Conservation (phyloP, 1,140 invertebrate genomes). For the Diplogasteroides magnus region DNA sequence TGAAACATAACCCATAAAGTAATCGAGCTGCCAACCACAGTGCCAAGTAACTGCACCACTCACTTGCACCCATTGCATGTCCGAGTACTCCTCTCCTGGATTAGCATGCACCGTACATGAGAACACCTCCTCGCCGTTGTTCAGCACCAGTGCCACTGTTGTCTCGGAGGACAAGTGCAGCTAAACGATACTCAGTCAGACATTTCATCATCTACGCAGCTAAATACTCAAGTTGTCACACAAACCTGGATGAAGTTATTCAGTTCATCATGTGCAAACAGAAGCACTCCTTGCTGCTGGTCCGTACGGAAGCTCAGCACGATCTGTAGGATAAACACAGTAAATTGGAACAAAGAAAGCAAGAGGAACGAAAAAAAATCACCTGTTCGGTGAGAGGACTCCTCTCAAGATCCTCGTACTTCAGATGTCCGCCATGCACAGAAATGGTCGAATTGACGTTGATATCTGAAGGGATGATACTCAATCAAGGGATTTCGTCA, state of each 20-base stretch:
- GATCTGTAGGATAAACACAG: not conserved
- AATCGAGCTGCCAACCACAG: too few species aligned
- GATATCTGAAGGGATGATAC: not conserved
- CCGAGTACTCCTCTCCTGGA: not conserved
- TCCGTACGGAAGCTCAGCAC: not conserved
- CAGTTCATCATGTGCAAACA: not conserved
- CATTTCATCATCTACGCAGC: too few species aligned
- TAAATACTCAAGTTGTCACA: too few species aligned
- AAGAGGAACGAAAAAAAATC: not conserved
- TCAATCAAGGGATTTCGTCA: too few species aligned
- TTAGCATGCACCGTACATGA: not conserved
- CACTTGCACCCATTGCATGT: not conserved
- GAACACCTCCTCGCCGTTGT: not conserved
- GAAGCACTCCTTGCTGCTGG: not conserved
- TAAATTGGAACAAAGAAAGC: not conserved
- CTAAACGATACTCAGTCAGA: too few species aligned
- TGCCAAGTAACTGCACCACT: too few species aligned
- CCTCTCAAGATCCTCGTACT: not conserved
- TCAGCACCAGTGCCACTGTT: not conserved
- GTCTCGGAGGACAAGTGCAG: not conserved
- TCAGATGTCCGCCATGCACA: not conserved
- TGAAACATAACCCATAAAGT: too few species aligned
- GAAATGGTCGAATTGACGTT: not conserved
- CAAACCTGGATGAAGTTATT: not conserved
- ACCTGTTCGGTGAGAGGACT: not conserved